These are phyloP conservation scores for Pedetes capensis DNA, from an alignment of 2,113 vertebrate genomes.

Conservation along the genomic window DNA sequence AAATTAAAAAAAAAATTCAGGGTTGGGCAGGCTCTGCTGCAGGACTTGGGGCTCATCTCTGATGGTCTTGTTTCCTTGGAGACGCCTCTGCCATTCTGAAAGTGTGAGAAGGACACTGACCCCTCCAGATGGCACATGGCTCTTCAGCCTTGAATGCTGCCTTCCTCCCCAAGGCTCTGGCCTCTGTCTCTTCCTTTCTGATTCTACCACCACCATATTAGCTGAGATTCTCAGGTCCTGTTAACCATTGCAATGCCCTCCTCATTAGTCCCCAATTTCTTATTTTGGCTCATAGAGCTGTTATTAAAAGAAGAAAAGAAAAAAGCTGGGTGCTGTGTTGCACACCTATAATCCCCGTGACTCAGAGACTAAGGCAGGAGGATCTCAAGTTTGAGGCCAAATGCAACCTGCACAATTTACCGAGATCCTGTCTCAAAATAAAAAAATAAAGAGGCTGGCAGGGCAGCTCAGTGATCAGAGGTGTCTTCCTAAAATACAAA, in stretches of 20 bases:
- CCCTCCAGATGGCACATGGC: conserved; percentile 86
- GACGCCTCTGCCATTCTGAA: neutral
- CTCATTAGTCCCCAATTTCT: neutral
- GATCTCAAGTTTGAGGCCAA: no score
- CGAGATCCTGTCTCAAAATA: no score
- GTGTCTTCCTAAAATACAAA: neutral
- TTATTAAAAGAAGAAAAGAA: no score
- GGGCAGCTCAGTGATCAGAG: neutral
- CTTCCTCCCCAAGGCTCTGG: conserved; percentile 47
- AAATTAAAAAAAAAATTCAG: neutral
- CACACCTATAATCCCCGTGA: no score
- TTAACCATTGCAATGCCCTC: neutral
- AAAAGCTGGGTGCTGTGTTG: no score
- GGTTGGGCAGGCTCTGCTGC: neutral
- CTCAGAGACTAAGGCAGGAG: no score
- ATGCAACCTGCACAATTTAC: no score
- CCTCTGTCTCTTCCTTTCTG: conserved; percentile 54
- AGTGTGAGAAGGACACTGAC: neutral
- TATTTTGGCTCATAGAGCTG: neutral
- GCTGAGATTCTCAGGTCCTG: neutral
- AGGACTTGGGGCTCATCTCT: neutral
- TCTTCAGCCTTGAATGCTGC: conserved; percentile 84
- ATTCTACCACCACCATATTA: neutral
- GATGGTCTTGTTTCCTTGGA: neutral
- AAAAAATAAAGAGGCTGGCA: no score